Percentiles rank a stretch among this genome's conserved stretches.
phyloP scores from a whole-genome alignment of 2,888 invertebrate genomes.

The Protodeltote pygarga region DNA sequence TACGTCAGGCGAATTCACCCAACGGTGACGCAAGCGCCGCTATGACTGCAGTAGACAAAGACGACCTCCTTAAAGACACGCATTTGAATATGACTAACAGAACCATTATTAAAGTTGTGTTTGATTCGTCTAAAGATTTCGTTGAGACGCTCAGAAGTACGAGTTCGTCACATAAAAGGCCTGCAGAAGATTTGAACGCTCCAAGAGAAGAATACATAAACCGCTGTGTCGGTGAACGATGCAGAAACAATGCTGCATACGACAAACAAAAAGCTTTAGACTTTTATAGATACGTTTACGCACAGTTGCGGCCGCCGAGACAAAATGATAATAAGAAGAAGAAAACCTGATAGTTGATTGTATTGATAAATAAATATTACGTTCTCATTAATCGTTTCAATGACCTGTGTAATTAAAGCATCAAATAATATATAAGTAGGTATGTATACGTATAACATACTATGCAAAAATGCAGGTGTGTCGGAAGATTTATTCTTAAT shows the following conservation, averaged over 20 bases:
- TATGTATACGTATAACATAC: no score
- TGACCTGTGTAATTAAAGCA: conserved; percentile 25
- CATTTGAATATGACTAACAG: conserved; percentile 77
- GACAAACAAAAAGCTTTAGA: conserved; percentile 81
- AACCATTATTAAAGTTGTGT: conserved; percentile 78
- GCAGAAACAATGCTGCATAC: conserved; percentile 72
- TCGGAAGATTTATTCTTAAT: no score
- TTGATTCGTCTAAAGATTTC: conserved; percentile 79
- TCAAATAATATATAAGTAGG: no score
- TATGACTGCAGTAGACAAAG: conserved; percentile 77
- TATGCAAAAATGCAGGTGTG: no score
- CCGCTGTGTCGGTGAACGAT: conserved; percentile 70
- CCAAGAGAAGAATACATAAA: conserved; percentile 67
- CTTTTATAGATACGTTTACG: conserved; percentile 83
- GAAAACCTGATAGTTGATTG: conserved; percentile 53
- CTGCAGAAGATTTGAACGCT: conserved; percentile 56
- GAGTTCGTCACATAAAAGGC: conserved; percentile 59
- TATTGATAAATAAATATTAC: conserved; percentile 48
- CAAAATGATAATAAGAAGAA: conserved; percentile 61
- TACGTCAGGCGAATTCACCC: conserved; percentile 73
- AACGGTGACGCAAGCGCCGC: conserved; percentile 71
- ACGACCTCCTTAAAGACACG: conserved; percentile 71
- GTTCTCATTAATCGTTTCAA: conserved; percentile 34
- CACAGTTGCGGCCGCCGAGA: conserved; percentile 75
- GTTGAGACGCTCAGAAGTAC: conserved; percentile 78